These are phyloP conservation scores for Heliconius charithonia DNA, from an alignment of 2,888 invertebrate species.

Conservation along the genomic window DNA sequence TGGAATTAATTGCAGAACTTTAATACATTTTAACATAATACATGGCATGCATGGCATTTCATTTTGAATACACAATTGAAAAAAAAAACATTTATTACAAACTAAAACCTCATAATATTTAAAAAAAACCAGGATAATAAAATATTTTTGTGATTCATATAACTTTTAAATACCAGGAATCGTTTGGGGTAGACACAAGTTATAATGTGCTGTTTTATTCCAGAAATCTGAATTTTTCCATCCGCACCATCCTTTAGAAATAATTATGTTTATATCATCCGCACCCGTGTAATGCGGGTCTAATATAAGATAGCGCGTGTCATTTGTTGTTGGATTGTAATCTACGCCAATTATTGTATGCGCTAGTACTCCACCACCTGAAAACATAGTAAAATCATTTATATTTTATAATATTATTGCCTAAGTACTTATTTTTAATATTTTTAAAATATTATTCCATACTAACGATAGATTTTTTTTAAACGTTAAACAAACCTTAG, in stretches of 20 bases:
- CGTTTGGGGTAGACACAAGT: slow-evolving; percentile 95
- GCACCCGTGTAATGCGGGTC: slow-evolving; percentile 98
- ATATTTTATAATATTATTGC: background rate
- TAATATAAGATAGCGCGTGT: slow-evolving; percentile 95
- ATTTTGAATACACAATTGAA: background rate
- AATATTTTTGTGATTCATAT: background rate
- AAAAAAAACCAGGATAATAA: background rate
- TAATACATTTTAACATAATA: slow-evolving; percentile 2
- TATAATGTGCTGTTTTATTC: slow-evolving; percentile 97
- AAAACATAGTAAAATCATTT: slow-evolving; percentile 19
- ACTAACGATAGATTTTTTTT: too few species aligned
- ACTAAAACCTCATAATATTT: background rate
- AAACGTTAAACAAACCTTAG: too few species aligned
- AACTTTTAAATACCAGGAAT: slow-evolving; percentile 65
- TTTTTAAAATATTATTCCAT: too few species aligned
- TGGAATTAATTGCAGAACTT: background rate
- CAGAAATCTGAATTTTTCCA: slow-evolving; percentile 98
- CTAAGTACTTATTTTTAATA: too few species aligned
- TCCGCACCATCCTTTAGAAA: slow-evolving; percentile 96
- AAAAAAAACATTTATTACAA: background rate
- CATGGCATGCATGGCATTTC: slow-evolving; percentile 7
- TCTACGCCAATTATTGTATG: slow-evolving; percentile 99
- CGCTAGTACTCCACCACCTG: slow-evolving; percentile 97
- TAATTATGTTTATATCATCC: slow-evolving; percentile 90
- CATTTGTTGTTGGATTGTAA: slow-evolving; percentile 90